Evolutionary conservation across 2,797 vertebrate species (phyloP).

Genomic region (Pteronotus mesoamericanus): DNA sequence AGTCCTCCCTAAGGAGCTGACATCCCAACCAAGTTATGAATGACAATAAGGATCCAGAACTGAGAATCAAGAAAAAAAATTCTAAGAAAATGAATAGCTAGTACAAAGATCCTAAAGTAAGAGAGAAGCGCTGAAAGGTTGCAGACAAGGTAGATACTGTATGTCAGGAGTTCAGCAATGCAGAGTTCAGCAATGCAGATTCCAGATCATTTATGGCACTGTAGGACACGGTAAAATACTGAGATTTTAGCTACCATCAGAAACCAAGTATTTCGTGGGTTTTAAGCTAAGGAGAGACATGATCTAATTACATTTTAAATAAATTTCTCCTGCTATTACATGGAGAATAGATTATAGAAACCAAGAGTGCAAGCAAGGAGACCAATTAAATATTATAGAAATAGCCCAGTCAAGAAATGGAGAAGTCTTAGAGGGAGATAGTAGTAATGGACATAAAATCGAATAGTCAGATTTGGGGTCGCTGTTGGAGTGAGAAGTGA

Average conservation of each 20-base stretch:
- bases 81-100: background rate
- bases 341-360: background rate
- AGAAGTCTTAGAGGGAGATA: background rate
- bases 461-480: background rate
- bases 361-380: background rate
- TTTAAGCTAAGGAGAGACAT: background rate
- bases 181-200: background rate
- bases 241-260: background rate
- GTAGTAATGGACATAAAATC: background rate
- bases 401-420: background rate
- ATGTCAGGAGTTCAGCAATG: background rate
- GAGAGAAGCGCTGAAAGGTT: background rate
- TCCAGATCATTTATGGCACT: background rate
- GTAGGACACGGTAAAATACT: background rate
- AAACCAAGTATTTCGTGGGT: background rate
- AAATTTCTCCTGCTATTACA: background rate
- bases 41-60: background rate
- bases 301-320: conserved; percentile 22
- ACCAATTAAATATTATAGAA: background rate
- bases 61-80: background rate
- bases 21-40: background rate
- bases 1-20: background rate
- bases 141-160: background rate
- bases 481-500: background rate
- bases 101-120: background rate